Evolutionary conservation across 2,888 invertebrate species (phyloP).

Genomic region (Xylophagus ater): DNA sequence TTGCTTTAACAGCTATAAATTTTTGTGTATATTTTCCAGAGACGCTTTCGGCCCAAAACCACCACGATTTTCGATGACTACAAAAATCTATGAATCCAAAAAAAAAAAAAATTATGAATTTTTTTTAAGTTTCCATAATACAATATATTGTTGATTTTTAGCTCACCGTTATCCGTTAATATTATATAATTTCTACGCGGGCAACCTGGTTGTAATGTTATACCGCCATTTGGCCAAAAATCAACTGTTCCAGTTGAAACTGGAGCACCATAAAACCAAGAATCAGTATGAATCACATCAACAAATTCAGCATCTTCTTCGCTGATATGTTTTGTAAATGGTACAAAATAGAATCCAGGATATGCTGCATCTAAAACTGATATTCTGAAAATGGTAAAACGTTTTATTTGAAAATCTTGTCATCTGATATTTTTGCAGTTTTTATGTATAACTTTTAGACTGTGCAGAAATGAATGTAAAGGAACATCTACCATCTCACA

Average conservation of each 20-base stretch:
- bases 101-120: constrained; percentile 2
- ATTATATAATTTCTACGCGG: constrained; percentile 38
- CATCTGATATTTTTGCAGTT: too few species aligned
- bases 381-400: constrained; percentile 10
- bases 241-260: constrained; percentile 47
- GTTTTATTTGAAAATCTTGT: neutral
- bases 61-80: constrained; percentile 52
- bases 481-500: too few species aligned
- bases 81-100: constrained; percentile 40
- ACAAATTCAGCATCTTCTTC: constrained; percentile 42
- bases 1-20: constrained; percentile 47
- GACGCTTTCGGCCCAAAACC: constrained; percentile 49
- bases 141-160: neutral
- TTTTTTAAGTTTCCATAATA: constrained; percentile 6
- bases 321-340: constrained; percentile 1
- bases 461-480: too few species aligned
- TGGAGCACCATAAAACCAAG: constrained; percentile 47
- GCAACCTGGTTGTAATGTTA: constrained; percentile 49
- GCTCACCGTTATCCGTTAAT: constrained; percentile 32
- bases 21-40: constrained; percentile 28
- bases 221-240: constrained; percentile 53
- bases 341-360: constrained; percentile 14
- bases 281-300: constrained; percentile 53
- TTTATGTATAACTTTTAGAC: too few species aligned
- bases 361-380: constrained; percentile 18